Percentiles rank a stretch among this genome's conserved stretches.
Evolutionary conservation across 2,797 vertebrate genomes (phyloP).

Genomic region (Ceryle rudis): DNA sequence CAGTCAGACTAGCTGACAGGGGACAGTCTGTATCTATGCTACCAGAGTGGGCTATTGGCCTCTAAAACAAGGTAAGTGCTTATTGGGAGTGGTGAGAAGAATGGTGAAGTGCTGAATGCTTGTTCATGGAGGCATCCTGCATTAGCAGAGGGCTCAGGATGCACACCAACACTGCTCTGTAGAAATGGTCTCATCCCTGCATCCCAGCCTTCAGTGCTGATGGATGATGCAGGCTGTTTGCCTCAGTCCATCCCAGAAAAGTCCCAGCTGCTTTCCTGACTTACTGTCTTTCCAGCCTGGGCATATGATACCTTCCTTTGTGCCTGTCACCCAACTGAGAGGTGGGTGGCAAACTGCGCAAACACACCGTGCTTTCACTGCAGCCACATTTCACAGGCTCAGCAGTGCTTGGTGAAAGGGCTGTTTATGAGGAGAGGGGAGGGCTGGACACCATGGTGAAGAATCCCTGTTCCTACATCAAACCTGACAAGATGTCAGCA

Average conservation of each 20-base stretch:
- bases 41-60: not conserved
- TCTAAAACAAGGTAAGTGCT: not conserved
- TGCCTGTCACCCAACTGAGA: not conserved
- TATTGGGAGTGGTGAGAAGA: not conserved
- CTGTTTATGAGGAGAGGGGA: not conserved
- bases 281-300: not conserved
- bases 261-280: not conserved
- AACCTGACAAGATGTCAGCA: not conserved
- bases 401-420: not conserved
- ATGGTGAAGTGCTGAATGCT: not conserved
- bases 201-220: accelerated
- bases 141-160: not conserved
- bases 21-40: not conserved
- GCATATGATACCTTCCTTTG: accelerated
- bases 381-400: not conserved
- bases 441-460: not conserved
- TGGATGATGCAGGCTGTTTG: not conserved
- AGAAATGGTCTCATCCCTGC: not conserved
- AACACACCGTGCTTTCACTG: not conserved
- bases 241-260: not conserved
- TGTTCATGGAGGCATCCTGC: accelerated
- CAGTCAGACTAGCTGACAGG: not conserved
- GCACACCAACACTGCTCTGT: accelerated
- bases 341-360: accelerated
- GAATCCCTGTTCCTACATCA: not conserved